Percentiles rank a stretch among this genome's conserved stretches.
These are phyloP conservation scores for Acronicta alni DNA, from an alignment of 2,888 invertebrate genomes.

Conservation along the genomic window DNA sequence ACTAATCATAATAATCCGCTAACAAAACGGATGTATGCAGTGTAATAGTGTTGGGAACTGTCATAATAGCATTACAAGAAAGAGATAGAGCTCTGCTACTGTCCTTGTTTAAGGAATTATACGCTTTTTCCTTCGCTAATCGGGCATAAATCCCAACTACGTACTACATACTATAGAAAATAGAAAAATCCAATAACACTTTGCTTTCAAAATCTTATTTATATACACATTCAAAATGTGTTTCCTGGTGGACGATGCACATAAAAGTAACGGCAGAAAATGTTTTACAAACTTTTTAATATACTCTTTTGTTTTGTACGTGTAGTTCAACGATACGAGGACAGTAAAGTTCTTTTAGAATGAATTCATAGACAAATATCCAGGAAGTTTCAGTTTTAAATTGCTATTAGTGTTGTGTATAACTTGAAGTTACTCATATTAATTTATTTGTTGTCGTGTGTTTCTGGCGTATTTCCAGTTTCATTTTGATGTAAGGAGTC, in stretches of 20 bases:
- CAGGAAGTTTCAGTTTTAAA: constrained; percentile 23
- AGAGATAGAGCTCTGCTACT: constrained; percentile 5
- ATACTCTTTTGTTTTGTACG: background rate
- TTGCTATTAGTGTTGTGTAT: constrained; percentile 16
- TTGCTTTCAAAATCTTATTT: constrained; percentile 28
- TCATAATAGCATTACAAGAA: constrained; percentile 1
- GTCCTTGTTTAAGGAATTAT: background rate
- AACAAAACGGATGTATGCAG: constrained; percentile 34
- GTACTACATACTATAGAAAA: too few relatives aligned
- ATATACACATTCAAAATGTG: constrained; percentile 26
- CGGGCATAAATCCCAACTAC: too few relatives aligned
- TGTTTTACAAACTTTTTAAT: constrained; percentile 21
- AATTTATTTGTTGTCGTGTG: constrained; percentile 7
- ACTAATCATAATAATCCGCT: constrained; percentile 53
- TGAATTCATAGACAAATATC: constrained; percentile 3
- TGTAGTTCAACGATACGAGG: constrained; percentile 2
- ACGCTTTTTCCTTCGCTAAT: too few relatives aligned
- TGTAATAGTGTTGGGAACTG: constrained; percentile 23
- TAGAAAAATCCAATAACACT: too few relatives aligned
- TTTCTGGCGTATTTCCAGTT: constrained; percentile 32
- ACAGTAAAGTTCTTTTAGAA: constrained; percentile 5
- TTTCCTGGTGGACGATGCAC: constrained; percentile 29
- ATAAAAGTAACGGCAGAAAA: constrained; percentile 25
- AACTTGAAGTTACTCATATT: constrained; percentile 9
- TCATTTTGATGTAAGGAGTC: background rate